Evolutionary conservation across 2,113 vertebrate genomes (phyloP), one percentile per base, ranked within the genome.

Genomic region (Rhineura floridana): DNA sequence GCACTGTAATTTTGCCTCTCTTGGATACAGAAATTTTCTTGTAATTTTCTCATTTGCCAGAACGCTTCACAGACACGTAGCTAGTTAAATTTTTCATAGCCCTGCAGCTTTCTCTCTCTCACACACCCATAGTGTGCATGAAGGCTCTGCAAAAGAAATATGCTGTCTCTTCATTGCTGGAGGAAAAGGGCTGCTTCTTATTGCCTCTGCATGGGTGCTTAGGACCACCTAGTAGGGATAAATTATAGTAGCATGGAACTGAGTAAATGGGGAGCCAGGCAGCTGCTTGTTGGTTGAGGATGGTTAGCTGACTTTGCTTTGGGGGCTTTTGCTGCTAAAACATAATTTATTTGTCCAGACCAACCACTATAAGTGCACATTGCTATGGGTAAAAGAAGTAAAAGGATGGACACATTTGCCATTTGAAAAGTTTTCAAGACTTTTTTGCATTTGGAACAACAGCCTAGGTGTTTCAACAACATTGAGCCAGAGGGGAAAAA

Each of bases 401-500:
- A 46, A 77, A 65, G 3, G 21, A 13, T n/a, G 55, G 62, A 25
- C 6, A 52, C 33, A 9, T 82, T 15, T 75, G 0, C 46, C 1
- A 6, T 73, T 81, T 88, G 67, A 28, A 88, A 62, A 63, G 36
- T 62, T 65, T 62, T 83, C 75, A 65, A 86, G 44, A 69, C n/a
- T 0, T 0, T 12, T 87, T n/a, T 70, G 0, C 59, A 4, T 44
- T 59, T 84, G 36, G 75, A 92, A 80, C 4, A 69, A 62, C n/a
- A 90, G 15, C 5, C 6, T 62, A 42, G 5, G 0, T 65, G 67
- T 44, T 88, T 75, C n/a, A 85, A 85, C 39, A 19, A 30, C 62
- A 5, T 82, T 91, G 80, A 91, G 7, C 59, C 55, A 83, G 50
- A 62, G 50, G 78, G 78, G 81, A 87, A 91, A 90, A 92, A n/a